A percentile compares a stretch with the other conserved stretches of the same genome.
Conservation (phyloP, 2,888 invertebrate genomes). For the Adelphocoris suturalis region DNA sequence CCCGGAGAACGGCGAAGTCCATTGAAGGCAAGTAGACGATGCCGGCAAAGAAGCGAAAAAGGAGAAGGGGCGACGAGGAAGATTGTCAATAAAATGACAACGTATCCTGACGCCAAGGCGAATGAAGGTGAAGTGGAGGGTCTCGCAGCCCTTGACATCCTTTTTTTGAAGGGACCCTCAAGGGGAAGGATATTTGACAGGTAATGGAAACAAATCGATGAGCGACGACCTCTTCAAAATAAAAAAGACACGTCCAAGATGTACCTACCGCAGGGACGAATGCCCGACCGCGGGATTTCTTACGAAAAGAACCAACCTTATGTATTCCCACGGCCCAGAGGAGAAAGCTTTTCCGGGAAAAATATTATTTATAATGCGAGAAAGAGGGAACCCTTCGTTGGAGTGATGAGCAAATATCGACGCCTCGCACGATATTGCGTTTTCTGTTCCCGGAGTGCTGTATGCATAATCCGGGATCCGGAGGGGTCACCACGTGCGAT, state of each 20-base stretch:
- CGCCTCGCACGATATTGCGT: not conserved
- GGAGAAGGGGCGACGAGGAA: not conserved
- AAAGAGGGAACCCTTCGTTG: not conserved
- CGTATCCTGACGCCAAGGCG: not conserved
- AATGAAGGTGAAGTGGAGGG: not conserved
- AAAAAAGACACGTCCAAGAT: not conserved
- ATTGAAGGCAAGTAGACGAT: not conserved
- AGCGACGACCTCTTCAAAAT: not conserved
- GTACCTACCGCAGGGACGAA: not conserved
- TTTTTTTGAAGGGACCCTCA: not conserved
- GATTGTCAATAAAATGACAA: constrained; percentile 52
- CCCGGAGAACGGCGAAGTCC: not conserved
- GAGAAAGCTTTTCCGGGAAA: not conserved
- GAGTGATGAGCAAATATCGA: constrained; percentile 27
- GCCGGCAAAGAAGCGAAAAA: not conserved
- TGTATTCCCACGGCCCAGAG: not conserved
- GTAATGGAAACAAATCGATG: constrained; percentile 52
- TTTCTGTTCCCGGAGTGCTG: not conserved
- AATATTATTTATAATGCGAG: not conserved
- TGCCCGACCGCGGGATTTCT: not conserved
- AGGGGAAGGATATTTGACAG: constrained; percentile 31
- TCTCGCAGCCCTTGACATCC: not conserved
- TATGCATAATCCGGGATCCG: constrained; percentile 3
- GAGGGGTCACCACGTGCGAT: not conserved
- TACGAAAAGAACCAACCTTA: not conserved